These are phyloP conservation scores for Drosophila navojoa DNA, from an alignment of 1,140 invertebrate genomes.

Conservation along the genomic window DNA sequence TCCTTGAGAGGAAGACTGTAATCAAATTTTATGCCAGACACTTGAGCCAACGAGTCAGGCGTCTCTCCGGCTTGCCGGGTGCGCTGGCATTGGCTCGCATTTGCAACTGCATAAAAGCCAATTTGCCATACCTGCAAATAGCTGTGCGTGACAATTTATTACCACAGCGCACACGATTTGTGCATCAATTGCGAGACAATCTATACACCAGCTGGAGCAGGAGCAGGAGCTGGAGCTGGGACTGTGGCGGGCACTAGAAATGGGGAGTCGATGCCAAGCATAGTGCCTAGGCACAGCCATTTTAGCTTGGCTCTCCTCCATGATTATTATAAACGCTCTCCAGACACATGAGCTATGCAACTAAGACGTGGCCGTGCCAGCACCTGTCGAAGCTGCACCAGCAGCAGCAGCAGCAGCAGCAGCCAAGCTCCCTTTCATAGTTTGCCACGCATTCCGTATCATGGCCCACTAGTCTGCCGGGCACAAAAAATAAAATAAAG, in stretches of 20 bases:
- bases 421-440: conserved; percentile 15
- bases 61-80: conserved; percentile 10
- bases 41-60: conserved; percentile 39
- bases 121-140: conserved; percentile 75
- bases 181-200: conserved; percentile 69
- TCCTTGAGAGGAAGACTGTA: conserved; percentile 39
- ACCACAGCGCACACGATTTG: conserved; percentile 59
- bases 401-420: background rate
- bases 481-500: background rate
- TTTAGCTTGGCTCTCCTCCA: conserved; percentile 9
- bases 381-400: conserved; percentile 19
- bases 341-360: conserved; percentile 68
- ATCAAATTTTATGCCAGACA: conserved; percentile 74
- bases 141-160: conserved; percentile 64
- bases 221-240: background rate
- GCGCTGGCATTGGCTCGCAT: conserved; percentile 40
- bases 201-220: conserved; percentile 20
- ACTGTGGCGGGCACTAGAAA: too few species aligned
- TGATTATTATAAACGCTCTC: conserved; percentile 72
- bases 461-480: background rate
- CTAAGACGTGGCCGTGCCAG: conserved; percentile 58
- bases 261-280: conserved; percentile 9
- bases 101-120: conserved; percentile 72
- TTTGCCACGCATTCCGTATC: conserved; percentile 3
- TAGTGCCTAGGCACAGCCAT: background rate